Base-by-base conservation (phyloP, 2,888 invertebrate species). In the Myathropa florea region DNA sequence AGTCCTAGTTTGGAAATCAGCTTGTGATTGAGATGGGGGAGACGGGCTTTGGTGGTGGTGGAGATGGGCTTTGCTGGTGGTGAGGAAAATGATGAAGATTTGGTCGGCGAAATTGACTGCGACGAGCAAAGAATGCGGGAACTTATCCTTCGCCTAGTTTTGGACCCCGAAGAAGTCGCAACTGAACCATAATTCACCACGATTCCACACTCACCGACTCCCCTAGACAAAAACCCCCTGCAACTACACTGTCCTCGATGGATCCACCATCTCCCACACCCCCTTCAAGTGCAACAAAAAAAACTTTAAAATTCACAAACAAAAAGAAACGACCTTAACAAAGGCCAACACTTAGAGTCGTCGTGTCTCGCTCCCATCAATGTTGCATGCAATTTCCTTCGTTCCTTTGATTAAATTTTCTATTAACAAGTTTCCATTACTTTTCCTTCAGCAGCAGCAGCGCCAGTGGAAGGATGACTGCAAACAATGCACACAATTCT, bases 381-480 rank as follows among this genome's bases (percentile, higher is more conserved):
- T 68, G 81, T 72, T 85, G 84, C 84, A 82, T 85, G 85, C 82
- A 82, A 82, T 81, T 77, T 85, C 68, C 76, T 85, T 85, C 53
- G 77, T n/a, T n/a, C 63, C 77, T 85, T 85, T 85, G 85, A 85
- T 85, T 85, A 85, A 85, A 78, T 77, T 85, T 81, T 39, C 68
- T 81, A 85, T 85, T 82, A 82, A 81, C 85, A 72, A 85, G 81
- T 77, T 77, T 79, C 60, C 79, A 79, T 68, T 83, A 55, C 65
- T 68, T 73, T 73, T 78, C 46, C 57, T 46, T 21, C 30, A 46
- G 18, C 18, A 63, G 57, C 65, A 67, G 57, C 36, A 24, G 9
- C 68, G n/a, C 33, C 26, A 12, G 14, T 2, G 30, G 23, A 28
- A 39, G 26, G 55, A 36, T 4, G 61, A 57, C 10, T 82, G 33